phyloP scores from a whole-genome alignment of 2,888 invertebrate genomes.

The Zygothrica quintamaculata region DNA sequence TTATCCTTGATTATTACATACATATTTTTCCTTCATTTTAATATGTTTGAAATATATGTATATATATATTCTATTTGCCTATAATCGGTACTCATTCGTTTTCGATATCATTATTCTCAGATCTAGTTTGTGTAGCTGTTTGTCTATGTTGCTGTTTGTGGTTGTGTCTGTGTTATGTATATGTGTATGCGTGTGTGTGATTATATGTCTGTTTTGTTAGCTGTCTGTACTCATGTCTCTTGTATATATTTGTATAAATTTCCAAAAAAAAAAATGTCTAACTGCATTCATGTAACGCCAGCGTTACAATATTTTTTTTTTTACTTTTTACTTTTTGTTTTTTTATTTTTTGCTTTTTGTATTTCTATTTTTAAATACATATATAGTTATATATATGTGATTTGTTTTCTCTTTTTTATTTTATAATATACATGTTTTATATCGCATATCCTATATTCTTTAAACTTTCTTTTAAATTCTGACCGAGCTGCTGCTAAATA shows the following conservation, averaged over 20 bases:
- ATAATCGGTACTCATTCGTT: conserved; percentile 29
- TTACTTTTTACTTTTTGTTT: conserved; percentile 11
- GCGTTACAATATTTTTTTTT: conserved; percentile 61
- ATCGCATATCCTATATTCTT: conserved; percentile 20
- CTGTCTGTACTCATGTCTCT: conserved; percentile 35
- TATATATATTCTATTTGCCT: conserved; percentile 11
- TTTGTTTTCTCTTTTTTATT: not conserved
- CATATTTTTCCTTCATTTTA: too few relatives aligned
- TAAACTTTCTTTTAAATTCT: not conserved
- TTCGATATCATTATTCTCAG: conserved; percentile 13
- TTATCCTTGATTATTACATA: conserved; percentile 9
- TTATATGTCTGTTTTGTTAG: conserved; percentile 16
- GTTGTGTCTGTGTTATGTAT: conserved; percentile 16
- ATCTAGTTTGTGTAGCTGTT: conserved; percentile 9
- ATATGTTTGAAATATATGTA: too few relatives aligned
- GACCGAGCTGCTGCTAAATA: conserved; percentile 7
- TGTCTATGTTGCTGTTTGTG: conserved; percentile 6
- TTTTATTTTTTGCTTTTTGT: conserved; percentile 7
- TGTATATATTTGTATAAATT: conserved; percentile 64
- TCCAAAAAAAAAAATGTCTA: conserved; percentile 62
- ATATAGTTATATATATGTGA: conserved; percentile 17
- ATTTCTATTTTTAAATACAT: conserved; percentile 21
- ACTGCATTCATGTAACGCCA: conserved; percentile 72
- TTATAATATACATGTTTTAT: conserved; percentile 50
- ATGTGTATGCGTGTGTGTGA: conserved; percentile 15